These are phyloP conservation scores for Leucoraja ocellata DNA, from an alignment of 2,797 vertebrate species.

Conservation along the genomic window DNA sequence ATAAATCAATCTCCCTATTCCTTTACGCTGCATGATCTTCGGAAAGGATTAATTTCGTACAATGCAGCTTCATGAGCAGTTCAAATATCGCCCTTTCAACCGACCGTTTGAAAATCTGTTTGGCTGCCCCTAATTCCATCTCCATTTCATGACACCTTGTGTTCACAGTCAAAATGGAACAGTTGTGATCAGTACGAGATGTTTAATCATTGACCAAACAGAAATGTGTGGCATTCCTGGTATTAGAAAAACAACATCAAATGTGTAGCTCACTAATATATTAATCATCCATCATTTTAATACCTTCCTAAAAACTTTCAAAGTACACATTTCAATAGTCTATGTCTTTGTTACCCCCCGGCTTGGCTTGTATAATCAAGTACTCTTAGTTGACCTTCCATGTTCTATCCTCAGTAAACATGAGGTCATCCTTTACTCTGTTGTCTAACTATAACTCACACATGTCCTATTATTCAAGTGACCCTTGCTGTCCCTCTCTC, in stretches of 20 bases:
- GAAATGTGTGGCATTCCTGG: not conserved
- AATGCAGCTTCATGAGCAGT: too few relatives aligned
- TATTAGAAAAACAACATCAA: not conserved
- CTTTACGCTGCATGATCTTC: too few relatives aligned
- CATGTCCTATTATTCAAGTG: too few relatives aligned
- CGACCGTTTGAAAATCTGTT: not conserved
- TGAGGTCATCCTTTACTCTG: too few relatives aligned
- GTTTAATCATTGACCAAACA: not conserved
- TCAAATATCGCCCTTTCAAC: not conserved
- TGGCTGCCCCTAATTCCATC: not conserved
- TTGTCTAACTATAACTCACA: too few relatives aligned
- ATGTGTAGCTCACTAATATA: not conserved
- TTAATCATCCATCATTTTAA: not conserved
- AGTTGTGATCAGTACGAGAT: not conserved
- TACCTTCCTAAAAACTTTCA: not conserved
- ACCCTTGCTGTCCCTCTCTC: too few relatives aligned
- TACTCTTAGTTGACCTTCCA: too few relatives aligned
- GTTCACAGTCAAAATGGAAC: not conserved
- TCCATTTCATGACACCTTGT: not conserved
- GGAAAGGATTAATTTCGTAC: too few relatives aligned
- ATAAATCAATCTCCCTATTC: too few relatives aligned
- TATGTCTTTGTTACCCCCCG: too few relatives aligned
- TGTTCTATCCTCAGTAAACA: too few relatives aligned
- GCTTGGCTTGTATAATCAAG: too few relatives aligned
- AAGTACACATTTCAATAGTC: not conserved